These are phyloP conservation scores for Xenopus tropicalis DNA, from an alignment of 2,113 vertebrate species.

Conservation along the genomic window UCB_Xtro_10.0 CM004446.2:71598001-71598500, in stretches of 20 bases:
- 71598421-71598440: neutral
- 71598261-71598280: neutral
- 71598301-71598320: neutral
- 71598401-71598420: conserved; percentile 9
- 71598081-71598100: too few relatives aligned
- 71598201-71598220: neutral
- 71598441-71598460: neutral
- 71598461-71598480: neutral
- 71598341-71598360: conserved; percentile 35
- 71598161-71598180: too few relatives aligned
- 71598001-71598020: too few relatives aligned
- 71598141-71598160: too few relatives aligned
- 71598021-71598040: too few relatives aligned
- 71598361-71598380: conserved; percentile 6
- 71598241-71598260: neutral
- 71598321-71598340: conserved; percentile 8
- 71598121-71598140: too few relatives aligned
- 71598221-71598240: neutral
- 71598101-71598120: too few relatives aligned
- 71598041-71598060: too few relatives aligned
- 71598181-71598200: neutral
- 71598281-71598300: conserved; percentile 14
- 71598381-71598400: conserved; percentile 27
- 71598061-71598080: too few relatives aligned
- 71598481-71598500: neutral